A percentile compares a stretch with the other conserved stretches of the same genome.
Evolutionary conservation across 2,797 vertebrate species (phyloP).

Genomic region (Xyrichtys novacula): DNA sequence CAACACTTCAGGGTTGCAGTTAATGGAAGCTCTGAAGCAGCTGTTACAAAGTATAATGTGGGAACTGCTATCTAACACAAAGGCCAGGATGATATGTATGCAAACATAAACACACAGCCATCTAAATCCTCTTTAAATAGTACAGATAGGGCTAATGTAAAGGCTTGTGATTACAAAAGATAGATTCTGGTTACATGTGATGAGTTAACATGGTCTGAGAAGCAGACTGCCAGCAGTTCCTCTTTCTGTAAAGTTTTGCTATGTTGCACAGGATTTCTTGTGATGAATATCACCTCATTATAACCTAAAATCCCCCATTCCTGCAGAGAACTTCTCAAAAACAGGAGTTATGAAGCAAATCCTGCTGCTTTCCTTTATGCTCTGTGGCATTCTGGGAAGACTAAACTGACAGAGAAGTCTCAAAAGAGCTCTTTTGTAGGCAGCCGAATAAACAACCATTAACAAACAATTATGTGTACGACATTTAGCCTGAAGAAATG

Average conservation of each 20-base stretch:
- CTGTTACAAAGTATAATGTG: slow-evolving; percentile 12
- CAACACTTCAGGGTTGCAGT: slow-evolving; percentile 19
- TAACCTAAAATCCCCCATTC: slow-evolving; percentile 38
- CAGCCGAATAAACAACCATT: slow-evolving; percentile 1
- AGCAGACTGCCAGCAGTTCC: slow-evolving; percentile 3
- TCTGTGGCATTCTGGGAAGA: slow-evolving; percentile 15
- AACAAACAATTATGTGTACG: background rate
- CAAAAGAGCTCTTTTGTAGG: slow-evolving; percentile 21
- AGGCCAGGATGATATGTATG: background rate
- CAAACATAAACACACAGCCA: background rate
- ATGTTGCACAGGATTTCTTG: slow-evolving; percentile 27
- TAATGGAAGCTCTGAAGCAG: slow-evolving; percentile 29
- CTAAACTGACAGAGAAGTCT: slow-evolving; percentile 10
- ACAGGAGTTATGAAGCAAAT: slow-evolving; percentile 35
- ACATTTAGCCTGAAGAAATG: background rate
- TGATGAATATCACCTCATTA: slow-evolving; percentile 49
- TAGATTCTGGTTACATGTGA: background rate
- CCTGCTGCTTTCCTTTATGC: slow-evolving; percentile 20
- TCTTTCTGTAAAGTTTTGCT: slow-evolving; percentile 12
- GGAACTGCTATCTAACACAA: slow-evolving; percentile 2
- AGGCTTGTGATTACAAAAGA: background rate
- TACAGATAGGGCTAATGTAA: background rate
- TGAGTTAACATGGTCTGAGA: background rate
- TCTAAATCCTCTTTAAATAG: background rate
- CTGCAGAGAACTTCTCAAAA: slow-evolving; percentile 31